A percentile compares a stretch with the other conserved stretches of the same genome.
Conservation (phyloP, 2,797 vertebrate genomes). For the Tokudaia tokunoshimensis region DNA sequence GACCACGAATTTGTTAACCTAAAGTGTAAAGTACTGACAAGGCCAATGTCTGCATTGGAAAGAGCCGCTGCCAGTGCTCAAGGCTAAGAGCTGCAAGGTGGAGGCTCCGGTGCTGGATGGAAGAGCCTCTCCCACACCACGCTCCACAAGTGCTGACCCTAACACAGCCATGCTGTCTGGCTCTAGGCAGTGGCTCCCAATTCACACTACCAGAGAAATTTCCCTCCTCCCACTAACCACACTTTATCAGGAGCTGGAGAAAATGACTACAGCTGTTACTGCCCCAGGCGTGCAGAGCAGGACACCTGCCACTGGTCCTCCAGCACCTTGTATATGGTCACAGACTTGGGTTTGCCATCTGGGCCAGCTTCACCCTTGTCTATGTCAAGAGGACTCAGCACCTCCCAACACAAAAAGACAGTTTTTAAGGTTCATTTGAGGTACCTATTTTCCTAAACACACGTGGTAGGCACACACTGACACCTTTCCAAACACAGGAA, state of each 20-base stretch:
- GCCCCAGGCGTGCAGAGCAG: not conserved
- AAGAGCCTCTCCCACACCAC: not conserved
- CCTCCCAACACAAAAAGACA: not conserved
- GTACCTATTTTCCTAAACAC: not conserved
- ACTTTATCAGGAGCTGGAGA: not conserved
- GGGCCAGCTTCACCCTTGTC: not conserved
- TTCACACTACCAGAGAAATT: not conserved
- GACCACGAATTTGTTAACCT: not conserved
- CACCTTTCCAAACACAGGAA: slow-evolving; percentile 33
- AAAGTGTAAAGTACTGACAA: not conserved
- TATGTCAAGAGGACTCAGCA: not conserved
- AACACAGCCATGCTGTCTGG: too few species aligned
- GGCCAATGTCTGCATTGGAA: not conserved
- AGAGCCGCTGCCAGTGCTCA: not conserved
- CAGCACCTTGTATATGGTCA: not conserved
- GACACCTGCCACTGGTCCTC: not conserved
- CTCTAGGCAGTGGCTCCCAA: not conserved
- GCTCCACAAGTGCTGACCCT: too few species aligned
- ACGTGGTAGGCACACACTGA: not conserved
- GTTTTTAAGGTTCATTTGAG: slow-evolving; percentile 34
- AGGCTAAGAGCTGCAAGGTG: not conserved
- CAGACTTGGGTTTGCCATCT: not conserved
- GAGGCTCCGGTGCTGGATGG: not conserved
- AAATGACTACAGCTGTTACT: not conserved
- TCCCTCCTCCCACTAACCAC: not conserved